Evolutionary conservation across 2,888 invertebrate genomes (phyloP).

Genomic region (Drymonia ruficornis): DNA sequence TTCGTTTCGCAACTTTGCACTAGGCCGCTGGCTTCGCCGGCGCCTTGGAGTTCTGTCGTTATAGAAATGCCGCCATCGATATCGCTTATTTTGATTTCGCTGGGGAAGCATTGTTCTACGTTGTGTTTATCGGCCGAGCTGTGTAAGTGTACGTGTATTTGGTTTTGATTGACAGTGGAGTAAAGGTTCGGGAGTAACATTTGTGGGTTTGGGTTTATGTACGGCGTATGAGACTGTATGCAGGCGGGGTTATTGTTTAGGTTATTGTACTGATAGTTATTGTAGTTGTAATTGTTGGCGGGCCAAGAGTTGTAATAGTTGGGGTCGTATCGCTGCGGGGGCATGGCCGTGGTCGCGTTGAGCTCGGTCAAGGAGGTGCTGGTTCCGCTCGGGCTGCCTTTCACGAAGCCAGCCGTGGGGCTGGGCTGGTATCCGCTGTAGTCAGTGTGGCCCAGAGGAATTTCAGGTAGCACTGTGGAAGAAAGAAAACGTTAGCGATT

Average conservation of each 20-base stretch:
- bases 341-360: slow-evolving; percentile 60
- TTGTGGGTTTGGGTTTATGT: slow-evolving; percentile 86
- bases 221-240: slow-evolving; percentile 83
- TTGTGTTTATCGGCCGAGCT: slow-evolving; percentile 87
- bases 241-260: slow-evolving; percentile 82
- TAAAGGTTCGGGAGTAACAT: slow-evolving; percentile 92
- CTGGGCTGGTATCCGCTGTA: slow-evolving; percentile 72
- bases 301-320: slow-evolving; percentile 86
- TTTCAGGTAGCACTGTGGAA: slow-evolving; percentile 83
- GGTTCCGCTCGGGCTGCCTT: slow-evolving; percentile 68
- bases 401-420: slow-evolving; percentile 61
- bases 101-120: slow-evolving; percentile 86
- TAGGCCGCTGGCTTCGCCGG: slow-evolving; percentile 74
- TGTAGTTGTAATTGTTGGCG: slow-evolving; percentile 87
- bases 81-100: slow-evolving; percentile 86
- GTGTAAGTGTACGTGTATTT: slow-evolving; percentile 93
- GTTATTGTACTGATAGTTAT: slow-evolving; percentile 89
- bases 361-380: slow-evolving; percentile 74
- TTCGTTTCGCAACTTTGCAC: slow-evolving; percentile 80
- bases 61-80: slow-evolving; percentile 85
- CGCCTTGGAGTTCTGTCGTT: slow-evolving; percentile 74
- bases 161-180: slow-evolving; percentile 94
- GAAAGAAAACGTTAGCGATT: slow-evolving; percentile 8
- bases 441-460: slow-evolving; percentile 74
- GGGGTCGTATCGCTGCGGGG: slow-evolving; percentile 78